phyloP scores from a whole-genome alignment of 2,888 invertebrate species.

The Chymomyza procnemis region DNA sequence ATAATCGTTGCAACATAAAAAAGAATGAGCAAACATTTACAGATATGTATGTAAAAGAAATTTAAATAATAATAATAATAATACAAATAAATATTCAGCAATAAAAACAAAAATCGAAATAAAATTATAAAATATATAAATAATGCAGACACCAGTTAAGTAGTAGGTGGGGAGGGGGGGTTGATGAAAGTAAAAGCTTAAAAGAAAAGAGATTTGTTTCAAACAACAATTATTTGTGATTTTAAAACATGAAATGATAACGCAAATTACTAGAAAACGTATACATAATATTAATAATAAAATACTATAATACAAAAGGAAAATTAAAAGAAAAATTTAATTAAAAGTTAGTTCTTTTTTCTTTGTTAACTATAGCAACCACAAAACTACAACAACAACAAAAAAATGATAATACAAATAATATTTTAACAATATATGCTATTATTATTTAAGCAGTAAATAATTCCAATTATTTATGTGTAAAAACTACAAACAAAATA shows the following conservation, averaged over 20 bases:
- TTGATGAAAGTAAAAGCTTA: slow-evolving; percentile 92
- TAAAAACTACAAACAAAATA: neutral
- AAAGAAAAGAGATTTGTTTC: slow-evolving; percentile 62
- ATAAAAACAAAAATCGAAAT: slow-evolving; percentile 6
- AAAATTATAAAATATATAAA: slow-evolving; percentile 11
- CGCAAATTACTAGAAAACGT: neutral
- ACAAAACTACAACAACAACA: neutral
- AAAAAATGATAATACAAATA: slow-evolving; percentile 1
- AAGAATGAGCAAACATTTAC: neutral
- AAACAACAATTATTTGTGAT: slow-evolving; percentile 70
- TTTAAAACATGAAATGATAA: slow-evolving; percentile 66
- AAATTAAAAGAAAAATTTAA: slow-evolving; percentile 34
- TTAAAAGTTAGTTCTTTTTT: slow-evolving; percentile 47
- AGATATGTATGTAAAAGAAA: neutral
- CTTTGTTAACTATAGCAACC: slow-evolving; percentile 46
- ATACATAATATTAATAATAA: slow-evolving; percentile 7
- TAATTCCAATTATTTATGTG: slow-evolving; percentile 61
- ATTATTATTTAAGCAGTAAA: slow-evolving; percentile 54
- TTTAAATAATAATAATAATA: neutral
- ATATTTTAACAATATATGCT: slow-evolving; percentile 37
- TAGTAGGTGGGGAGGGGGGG: slow-evolving; percentile 11
- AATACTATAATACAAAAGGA: slow-evolving; percentile 20
- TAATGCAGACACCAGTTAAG: slow-evolving; percentile 12
- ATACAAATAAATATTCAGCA: neutral
- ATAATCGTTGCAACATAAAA: neutral